These are phyloP conservation scores for Scarus forsteni DNA, from an alignment of 2,797 vertebrate species.

Conservation along the genomic window DNA sequence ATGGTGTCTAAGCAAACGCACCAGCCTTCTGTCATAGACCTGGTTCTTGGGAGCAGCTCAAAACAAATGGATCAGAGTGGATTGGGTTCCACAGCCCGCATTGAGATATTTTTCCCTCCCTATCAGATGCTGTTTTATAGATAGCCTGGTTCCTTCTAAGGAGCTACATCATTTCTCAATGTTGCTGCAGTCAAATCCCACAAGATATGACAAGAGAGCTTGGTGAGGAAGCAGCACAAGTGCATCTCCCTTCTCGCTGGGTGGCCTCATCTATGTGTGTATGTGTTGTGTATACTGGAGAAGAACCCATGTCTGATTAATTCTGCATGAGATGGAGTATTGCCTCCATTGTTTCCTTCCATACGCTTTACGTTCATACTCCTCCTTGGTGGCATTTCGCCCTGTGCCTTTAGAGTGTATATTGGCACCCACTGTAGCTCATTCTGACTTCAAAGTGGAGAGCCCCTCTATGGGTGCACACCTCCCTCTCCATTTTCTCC, in stretches of 20 bases:
- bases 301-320: constrained; percentile 67
- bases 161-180: constrained; percentile 56
- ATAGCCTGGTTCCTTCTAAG: constrained; percentile 47
- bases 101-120: not conserved
- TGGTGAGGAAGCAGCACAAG: constrained; percentile 25
- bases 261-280: constrained; percentile 40
- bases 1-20: constrained; percentile 36
- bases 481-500: constrained; percentile 39
- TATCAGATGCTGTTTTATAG: constrained; percentile 41
- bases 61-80: constrained; percentile 45
- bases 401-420: constrained; percentile 12
- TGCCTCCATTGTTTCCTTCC: constrained; percentile 55
- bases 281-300: constrained; percentile 50
- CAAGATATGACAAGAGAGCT: constrained; percentile 53
- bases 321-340: constrained; percentile 56
- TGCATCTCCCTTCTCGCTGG: constrained; percentile 37
- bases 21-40: constrained; percentile 24
- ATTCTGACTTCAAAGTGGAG: constrained; percentile 60
- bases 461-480: constrained; percentile 28
- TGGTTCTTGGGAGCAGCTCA: constrained; percentile 14
- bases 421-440: constrained; percentile 30
- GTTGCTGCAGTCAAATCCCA: constrained; percentile 59
- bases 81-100: constrained; percentile 34
- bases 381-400: constrained; percentile 46
- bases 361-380: constrained; percentile 39